phyloP scores from a whole-genome alignment of 2,888 invertebrate species.

The Ectemnius lituratus region DNA sequence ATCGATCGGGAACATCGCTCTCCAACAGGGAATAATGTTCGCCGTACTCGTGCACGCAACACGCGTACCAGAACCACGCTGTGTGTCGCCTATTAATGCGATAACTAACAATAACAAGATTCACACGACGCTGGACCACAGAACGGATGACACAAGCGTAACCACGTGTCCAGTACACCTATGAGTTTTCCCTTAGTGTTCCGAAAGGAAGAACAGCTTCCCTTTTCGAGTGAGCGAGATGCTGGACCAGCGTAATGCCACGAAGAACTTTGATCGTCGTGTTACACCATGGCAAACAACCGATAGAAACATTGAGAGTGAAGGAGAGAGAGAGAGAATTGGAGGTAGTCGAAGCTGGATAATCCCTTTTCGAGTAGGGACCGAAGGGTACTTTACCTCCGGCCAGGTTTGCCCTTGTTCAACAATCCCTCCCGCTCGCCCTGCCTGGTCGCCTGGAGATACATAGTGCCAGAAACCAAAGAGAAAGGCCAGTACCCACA shows the following conservation, averaged over 20 bases:
- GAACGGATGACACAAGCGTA: background rate
- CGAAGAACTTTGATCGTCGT: conserved; percentile 61
- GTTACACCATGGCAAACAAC: conserved; percentile 58
- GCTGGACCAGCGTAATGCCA: conserved; percentile 5
- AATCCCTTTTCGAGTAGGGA: conserved; percentile 60
- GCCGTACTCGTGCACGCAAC: conserved; percentile 24
- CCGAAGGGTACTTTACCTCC: conserved; percentile 56
- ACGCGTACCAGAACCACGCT: conserved; percentile 28
- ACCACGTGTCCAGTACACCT: conserved; percentile 9
- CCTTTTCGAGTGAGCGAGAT: conserved; percentile 34
- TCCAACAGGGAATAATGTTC: conserved; percentile 23
- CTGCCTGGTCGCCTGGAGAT: conserved; percentile 37
- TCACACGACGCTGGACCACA: conserved; percentile 6
- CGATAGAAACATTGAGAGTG: conserved; percentile 42
- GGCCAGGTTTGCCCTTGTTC: conserved; percentile 43
- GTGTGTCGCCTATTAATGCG: conserved; percentile 54
- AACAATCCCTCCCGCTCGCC: conserved; percentile 38
- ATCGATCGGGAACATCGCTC: conserved; percentile 46
- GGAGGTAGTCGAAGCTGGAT: conserved; percentile 39
- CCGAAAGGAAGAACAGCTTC: conserved; percentile 34
- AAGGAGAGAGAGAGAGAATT: too few relatives aligned
- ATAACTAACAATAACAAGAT: conserved; percentile 65
- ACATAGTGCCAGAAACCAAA: conserved; percentile 1
- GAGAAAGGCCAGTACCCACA: background rate
- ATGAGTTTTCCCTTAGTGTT: too few relatives aligned